Evolutionary conservation across 30 jellyfish, hydroid and myxozoan genomes (phyloP), one percentile per base, ranked within the genome.

Genomic region (Aurelia aurita): DNA sequence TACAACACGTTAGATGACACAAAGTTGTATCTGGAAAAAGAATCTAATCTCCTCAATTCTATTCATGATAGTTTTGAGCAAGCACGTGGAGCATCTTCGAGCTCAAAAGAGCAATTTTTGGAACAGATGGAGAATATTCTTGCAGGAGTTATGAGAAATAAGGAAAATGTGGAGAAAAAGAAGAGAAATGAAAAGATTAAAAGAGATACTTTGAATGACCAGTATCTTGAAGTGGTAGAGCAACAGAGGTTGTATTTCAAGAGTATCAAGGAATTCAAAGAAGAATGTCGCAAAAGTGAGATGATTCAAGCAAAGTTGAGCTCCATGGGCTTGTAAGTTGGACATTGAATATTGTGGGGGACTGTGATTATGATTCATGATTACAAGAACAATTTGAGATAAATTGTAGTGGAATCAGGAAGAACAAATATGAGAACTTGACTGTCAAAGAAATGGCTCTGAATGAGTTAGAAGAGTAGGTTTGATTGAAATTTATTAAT

Each of bases 1-100:
- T 93, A 87, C 77, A 93, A 93, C 79, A 93, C 98, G n/a, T 75
- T 93, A n/a, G 98, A 93, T 69, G 98, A 93, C 83, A 87, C 98
- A 25, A 93, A 93, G 61, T 79, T 93, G 29, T 93, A 93, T 67
- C 89, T 93, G 39, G 98, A 93, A 71, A 93, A 93, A 69, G 98
- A 93, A 82, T 96, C 83, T 18, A 70, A 61, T 22, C 71, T 87
- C 47, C 86, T 92, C 23, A 92, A 64, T 39, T 92, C 98, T 20
- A 92, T 92, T 69, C 97, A 92, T 75, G 98, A 92, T 80, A 85
- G 82, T 69, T 92, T 92, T 70, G 92, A 86, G 55, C 96, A 81
- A 85, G 93, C 93, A 44, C 65, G 27, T n/a, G 63, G 67, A 22
- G 88, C 84, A 46, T 74, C 97, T 6, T 83, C 93, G 0, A 35